Percentiles rank a stretch among this genome's conserved stretches.
phyloP scores from a whole-genome alignment of 2,113 vertebrate genomes.

The Cephalopholis sonnerati region DNA sequence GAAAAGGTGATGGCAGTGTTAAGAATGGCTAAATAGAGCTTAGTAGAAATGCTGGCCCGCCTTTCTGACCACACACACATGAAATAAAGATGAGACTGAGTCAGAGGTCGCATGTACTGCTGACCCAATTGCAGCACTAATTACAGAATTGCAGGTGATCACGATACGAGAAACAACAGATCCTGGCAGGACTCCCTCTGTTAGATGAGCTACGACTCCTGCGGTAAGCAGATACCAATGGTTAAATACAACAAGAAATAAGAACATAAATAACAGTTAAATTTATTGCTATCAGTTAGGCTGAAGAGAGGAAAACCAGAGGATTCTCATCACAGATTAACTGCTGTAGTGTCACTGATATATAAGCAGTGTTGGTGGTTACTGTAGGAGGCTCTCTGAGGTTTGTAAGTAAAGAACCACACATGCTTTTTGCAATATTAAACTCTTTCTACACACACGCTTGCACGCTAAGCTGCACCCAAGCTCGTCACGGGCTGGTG shows the following conservation, averaged over 20 bases:
- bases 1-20: slow-evolving; percentile 10
- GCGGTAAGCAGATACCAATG: slow-evolving; percentile 55
- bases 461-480: slow-evolving; percentile 9
- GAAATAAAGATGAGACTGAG: slow-evolving; percentile 82
- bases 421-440: slow-evolving; percentile 39
- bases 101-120: slow-evolving; percentile 66
- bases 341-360: neutral
- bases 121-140: slow-evolving; percentile 69
- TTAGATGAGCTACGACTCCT: slow-evolving; percentile 35
- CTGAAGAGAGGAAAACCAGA: neutral
- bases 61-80: slow-evolving; percentile 59
- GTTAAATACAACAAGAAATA: slow-evolving; percentile 31
- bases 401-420: slow-evolving; percentile 30
- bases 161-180: slow-evolving; percentile 52
- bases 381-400: slow-evolving; percentile 3
- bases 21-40: slow-evolving; percentile 30
- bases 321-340: neutral
- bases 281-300: neutral
- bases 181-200: slow-evolving; percentile 45
- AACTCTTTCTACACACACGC: slow-evolving; percentile 2
- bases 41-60: neutral
- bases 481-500: slow-evolving; percentile 40
- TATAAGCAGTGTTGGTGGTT: neutral
- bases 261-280: slow-evolving; percentile 15
- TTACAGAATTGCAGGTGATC: slow-evolving; percentile 67